A percentile compares a stretch with the other conserved stretches of the same genome.
Evolutionary conservation across 2,113 vertebrate genomes (phyloP).

Genomic region (Peromyscus polionotus): DNA sequence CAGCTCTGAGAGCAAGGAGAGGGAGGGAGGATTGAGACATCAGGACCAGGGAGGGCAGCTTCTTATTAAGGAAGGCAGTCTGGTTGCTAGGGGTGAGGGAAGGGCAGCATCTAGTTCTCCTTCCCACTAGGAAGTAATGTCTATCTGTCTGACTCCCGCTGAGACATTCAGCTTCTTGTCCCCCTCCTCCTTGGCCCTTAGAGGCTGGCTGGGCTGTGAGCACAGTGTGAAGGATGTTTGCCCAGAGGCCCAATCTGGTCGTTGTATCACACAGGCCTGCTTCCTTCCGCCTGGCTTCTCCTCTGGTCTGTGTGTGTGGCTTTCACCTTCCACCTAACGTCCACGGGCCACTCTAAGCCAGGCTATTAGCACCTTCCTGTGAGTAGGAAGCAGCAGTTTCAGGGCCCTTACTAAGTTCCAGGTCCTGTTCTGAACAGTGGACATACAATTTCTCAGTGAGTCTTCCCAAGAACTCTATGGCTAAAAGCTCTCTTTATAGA

Average conservation of each 20-base stretch:
- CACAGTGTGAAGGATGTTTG: background rate
- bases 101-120: conserved; percentile 6
- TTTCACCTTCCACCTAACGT: background rate
- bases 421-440: background rate
- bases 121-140: conserved; percentile 18
- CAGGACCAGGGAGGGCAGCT: conserved; percentile 57
- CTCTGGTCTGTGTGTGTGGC: background rate
- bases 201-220: conserved; percentile 28
- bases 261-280: background rate
- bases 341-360: background rate
- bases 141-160: conserved; percentile 17
- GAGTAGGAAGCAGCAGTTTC: background rate
- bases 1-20: background rate
- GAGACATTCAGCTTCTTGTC: background rate
- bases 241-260: background rate
- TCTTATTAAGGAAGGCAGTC: conserved; percentile 25
- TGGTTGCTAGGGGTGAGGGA: conserved; percentile 36
- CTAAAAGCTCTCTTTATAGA: background rate
- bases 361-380: background rate
- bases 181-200: conserved; percentile 1
- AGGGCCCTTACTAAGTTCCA: background rate
- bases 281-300: conserved; percentile 18
- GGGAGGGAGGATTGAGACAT: conserved; percentile 71
- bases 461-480: background rate
- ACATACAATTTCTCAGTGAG: background rate